Evolutionary conservation across 1,140 invertebrate genomes (phyloP).

Genomic region (Aphis craccivora): DNA sequence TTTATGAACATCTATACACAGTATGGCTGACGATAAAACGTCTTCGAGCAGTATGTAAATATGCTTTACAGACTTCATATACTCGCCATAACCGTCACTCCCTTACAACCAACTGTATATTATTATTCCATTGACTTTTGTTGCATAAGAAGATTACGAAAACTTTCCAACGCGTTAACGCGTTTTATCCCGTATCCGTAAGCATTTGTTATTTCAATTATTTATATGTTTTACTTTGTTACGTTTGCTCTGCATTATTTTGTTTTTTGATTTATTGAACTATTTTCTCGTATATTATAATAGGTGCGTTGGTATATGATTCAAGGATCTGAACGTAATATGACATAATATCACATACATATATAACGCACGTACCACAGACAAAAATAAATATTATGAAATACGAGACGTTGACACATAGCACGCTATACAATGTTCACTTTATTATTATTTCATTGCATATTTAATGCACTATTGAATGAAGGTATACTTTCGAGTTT

Average conservation of each 20-base stretch:
- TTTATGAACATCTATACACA: no score
- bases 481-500: not conserved
- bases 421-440: not conserved
- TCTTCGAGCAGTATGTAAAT: not conserved
- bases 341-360: not conserved
- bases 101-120: not conserved
- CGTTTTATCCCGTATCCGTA: not conserved
- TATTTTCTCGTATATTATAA: not conserved
- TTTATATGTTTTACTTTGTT: slow-evolving; percentile 30
- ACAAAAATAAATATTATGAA: not conserved
- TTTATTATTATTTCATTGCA: not conserved
- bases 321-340: not conserved
- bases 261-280: slow-evolving; percentile 15
- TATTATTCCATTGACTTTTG: slow-evolving; percentile 29
- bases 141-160: not conserved
- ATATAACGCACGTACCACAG: not conserved
- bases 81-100: not conserved
- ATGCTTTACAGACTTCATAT: not conserved
- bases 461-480: not conserved
- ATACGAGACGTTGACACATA: not conserved
- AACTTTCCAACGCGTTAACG: not conserved
- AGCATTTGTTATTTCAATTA: slow-evolving; percentile 28
- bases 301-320: not conserved
- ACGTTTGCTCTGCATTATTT: not conserved
- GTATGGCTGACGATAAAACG: not conserved